Conservation (phyloP, 2,797 vertebrate genomes). For the Coregonus sp. region DNA sequence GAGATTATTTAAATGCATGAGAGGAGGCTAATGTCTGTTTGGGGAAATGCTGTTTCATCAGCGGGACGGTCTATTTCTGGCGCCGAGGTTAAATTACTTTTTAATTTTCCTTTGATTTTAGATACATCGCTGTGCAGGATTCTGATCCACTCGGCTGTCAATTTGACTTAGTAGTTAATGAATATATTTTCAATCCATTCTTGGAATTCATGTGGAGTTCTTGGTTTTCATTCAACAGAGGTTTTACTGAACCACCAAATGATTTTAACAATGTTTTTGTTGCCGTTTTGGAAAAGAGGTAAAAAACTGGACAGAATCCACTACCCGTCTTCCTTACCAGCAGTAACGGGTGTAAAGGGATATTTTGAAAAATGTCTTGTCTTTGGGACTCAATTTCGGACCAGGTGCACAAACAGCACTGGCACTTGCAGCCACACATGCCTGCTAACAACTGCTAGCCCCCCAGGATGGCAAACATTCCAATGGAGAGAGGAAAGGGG, state of each 20-base stretch:
- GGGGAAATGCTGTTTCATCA: conserved; percentile 7
- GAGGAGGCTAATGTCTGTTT: neutral
- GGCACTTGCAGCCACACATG: conserved; percentile 25
- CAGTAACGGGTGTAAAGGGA: conserved; percentile 3
- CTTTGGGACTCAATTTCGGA: conserved; percentile 3
- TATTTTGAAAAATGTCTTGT: conserved; percentile 8
- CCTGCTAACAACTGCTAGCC: conserved; percentile 12
- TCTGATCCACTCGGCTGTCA: neutral
- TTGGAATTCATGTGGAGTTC: neutral
- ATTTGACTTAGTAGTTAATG: neutral
- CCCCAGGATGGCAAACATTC: conserved; percentile 22
- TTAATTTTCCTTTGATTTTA: neutral
- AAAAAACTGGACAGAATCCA: too few species aligned
- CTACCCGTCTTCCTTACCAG: neutral
- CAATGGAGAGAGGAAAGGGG: conserved; percentile 6
- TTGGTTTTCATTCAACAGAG: neutral
- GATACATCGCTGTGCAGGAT: neutral
- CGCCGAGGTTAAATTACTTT: conserved; percentile 3
- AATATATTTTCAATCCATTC: neutral
- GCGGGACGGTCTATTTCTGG: neutral
- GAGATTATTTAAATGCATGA: conserved; percentile 4
- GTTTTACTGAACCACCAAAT: too few species aligned
- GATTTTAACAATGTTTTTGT: neutral
- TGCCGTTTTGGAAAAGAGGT: neutral
- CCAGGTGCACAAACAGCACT: conserved; percentile 34